A percentile compares a stretch with the other conserved stretches of the same genome.
Conservation (phyloP, 2,888 invertebrate species). For the Drosophila borealis region DNA sequence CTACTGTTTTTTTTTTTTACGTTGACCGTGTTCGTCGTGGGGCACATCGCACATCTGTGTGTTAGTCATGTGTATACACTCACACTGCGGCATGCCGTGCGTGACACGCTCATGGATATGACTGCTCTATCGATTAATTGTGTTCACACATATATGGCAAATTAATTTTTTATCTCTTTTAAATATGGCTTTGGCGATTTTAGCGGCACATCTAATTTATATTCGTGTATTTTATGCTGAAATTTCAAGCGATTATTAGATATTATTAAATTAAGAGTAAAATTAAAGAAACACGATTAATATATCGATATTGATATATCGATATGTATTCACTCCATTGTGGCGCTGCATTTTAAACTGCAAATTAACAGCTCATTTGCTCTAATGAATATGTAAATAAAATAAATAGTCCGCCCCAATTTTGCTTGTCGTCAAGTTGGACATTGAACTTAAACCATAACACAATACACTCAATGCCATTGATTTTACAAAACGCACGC, state of each 20-base stretch:
- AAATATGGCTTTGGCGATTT: no score
- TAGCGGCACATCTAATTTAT: no score
- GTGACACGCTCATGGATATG: conserved; percentile 9
- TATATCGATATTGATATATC: conserved; percentile 1
- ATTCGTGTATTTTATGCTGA: no score
- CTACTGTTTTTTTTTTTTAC: conserved; percentile 21
- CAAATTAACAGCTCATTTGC: not conserved
- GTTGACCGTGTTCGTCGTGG: conserved; percentile 32
- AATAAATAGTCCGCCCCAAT: conserved; percentile 9
- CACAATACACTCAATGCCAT: conserved; percentile 38
- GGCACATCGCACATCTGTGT: conserved; percentile 26
- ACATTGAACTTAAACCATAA: conserved; percentile 45
- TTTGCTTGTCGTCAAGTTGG: conserved; percentile 22
- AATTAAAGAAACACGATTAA: no score
- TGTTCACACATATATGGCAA: no score
- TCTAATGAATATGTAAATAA: not conserved
- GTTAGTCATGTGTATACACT: conserved; percentile 37
- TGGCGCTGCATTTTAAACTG: conserved; percentile 13
- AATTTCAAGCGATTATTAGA: no score
- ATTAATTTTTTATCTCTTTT: no score
- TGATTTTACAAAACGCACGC: conserved; percentile 58
- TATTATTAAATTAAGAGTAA: no score
- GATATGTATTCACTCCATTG: not conserved
- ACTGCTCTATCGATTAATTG: conserved; percentile 10
- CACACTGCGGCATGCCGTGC: conserved; percentile 1